These are phyloP conservation scores for Panagrolaimus sp. DNA, from an alignment of 1,140 invertebrate genomes.

Conservation along the genomic window DNA sequence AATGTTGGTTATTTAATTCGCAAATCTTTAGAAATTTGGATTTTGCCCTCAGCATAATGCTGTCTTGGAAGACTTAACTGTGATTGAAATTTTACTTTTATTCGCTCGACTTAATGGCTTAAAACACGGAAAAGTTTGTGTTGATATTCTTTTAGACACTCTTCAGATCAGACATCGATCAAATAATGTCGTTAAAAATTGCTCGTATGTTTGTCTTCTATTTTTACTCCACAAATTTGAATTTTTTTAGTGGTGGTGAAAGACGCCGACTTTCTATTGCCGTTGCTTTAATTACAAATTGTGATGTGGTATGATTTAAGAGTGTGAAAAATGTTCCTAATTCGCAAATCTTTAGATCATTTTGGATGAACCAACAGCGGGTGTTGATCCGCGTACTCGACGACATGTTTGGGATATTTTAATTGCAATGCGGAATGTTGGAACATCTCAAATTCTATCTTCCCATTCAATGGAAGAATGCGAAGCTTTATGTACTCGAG, in stretches of 20 bases:
- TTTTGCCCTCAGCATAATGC: conserved; percentile 1
- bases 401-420: conserved; percentile 27
- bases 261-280: conserved; percentile 84
- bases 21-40: background rate
- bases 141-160: background rate
- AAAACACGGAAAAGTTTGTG: background rate
- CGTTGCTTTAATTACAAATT: conserved; percentile 82
- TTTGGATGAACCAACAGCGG: conserved; percentile 76
- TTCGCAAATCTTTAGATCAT: too few species aligned
- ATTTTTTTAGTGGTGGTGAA: conserved; percentile 66
- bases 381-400: conserved; percentile 59
- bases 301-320: conserved; percentile 81
- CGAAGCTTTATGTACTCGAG: conserved; percentile 74
- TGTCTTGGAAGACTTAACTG: background rate
- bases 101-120: background rate
- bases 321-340: too few species aligned
- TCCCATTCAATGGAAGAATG: conserved; percentile 70
- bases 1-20: background rate
- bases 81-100: background rate
- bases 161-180: background rate
- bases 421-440: conserved; percentile 14
- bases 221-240: background rate
- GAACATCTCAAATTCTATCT: conserved; percentile 24
- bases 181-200: background rate
- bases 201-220: background rate